Evolutionary conservation across 2,888 invertebrate species (phyloP).

Genomic region (Acleris sparsana): DNA sequence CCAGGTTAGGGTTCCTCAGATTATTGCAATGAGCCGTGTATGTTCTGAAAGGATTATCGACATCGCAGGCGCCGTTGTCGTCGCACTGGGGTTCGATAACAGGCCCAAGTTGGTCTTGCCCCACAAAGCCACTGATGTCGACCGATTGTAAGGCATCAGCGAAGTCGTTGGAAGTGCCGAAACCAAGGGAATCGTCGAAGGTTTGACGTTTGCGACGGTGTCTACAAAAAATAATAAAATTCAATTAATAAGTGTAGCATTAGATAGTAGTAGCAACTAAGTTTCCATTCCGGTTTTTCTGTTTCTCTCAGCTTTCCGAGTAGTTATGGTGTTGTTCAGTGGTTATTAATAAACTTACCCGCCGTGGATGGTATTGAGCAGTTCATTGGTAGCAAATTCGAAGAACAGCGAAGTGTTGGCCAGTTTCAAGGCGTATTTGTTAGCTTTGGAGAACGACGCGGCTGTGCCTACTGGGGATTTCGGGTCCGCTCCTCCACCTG

Average conservation of each 20-base stretch:
- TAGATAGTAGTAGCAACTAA: no score
- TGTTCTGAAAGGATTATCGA: constrained; percentile 87
- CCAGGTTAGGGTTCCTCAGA: constrained; percentile 90
- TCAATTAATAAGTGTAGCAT: background rate
- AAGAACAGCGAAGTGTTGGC: constrained; percentile 94
- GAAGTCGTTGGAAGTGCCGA: constrained; percentile 84
- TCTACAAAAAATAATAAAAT: constrained; percentile 51
- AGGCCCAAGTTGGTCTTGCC: constrained; percentile 83
- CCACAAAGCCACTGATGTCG: constrained; percentile 88
- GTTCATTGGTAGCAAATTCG: constrained; percentile 94
- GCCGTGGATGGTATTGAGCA: constrained; percentile 86
- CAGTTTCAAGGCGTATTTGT: constrained; percentile 90
- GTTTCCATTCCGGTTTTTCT: no score
- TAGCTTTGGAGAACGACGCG: constrained; percentile 95
- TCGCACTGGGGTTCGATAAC: constrained; percentile 88
- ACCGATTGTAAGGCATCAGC: constrained; percentile 91
- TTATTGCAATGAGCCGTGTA: constrained; percentile 95
- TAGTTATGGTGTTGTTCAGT: no score
- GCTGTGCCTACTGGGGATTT: constrained; percentile 94
- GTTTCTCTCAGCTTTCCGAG: no score
- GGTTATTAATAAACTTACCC: constrained; percentile 62
- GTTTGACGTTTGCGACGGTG: constrained; percentile 88
- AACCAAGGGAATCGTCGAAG: constrained; percentile 84
- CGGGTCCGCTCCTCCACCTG: constrained; percentile 92
- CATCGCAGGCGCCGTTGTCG: constrained; percentile 88